Evolutionary conservation across 2,797 vertebrate species (phyloP).

Genomic region (Syncerus caffer): DNA sequence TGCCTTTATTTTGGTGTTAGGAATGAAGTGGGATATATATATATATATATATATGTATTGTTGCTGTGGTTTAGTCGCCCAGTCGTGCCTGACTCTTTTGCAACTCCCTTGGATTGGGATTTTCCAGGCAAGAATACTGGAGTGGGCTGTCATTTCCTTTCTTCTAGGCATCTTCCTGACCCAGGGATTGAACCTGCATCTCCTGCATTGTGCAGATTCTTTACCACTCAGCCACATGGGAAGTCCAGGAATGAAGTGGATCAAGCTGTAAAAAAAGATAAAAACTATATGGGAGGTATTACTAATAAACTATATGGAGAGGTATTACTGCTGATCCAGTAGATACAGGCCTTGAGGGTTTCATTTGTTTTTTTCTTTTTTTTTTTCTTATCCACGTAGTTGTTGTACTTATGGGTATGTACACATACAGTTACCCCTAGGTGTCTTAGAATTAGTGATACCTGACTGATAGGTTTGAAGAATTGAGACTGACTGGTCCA

Average conservation of each 20-base stretch:
- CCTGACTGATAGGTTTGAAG: neutral
- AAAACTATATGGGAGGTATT: neutral
- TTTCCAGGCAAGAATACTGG: neutral
- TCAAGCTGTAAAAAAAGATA: neutral
- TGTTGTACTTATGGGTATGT: neutral
- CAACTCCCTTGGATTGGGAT: neutral
- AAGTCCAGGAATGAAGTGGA: neutral
- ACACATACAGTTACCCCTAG: neutral
- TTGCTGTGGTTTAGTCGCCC: neutral
- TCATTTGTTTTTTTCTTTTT: neutral
- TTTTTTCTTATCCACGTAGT: neutral
- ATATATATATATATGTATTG: neutral
- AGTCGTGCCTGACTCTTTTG: neutral
- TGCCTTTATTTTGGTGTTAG: neutral
- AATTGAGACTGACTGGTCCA: neutral
- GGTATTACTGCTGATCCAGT: neutral
- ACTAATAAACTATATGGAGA: neutral
- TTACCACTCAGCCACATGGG: neutral
- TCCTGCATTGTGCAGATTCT: neutral
- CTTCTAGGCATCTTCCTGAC: neutral
- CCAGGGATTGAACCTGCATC: neutral
- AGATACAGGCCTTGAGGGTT: neutral
- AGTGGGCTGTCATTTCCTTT: neutral
- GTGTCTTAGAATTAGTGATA: neutral
- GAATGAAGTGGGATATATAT: neutral